These are phyloP conservation scores for Nycticebus coucang DNA, from an alignment of 2,113 vertebrate genomes.

Conservation along the genomic window DNA sequence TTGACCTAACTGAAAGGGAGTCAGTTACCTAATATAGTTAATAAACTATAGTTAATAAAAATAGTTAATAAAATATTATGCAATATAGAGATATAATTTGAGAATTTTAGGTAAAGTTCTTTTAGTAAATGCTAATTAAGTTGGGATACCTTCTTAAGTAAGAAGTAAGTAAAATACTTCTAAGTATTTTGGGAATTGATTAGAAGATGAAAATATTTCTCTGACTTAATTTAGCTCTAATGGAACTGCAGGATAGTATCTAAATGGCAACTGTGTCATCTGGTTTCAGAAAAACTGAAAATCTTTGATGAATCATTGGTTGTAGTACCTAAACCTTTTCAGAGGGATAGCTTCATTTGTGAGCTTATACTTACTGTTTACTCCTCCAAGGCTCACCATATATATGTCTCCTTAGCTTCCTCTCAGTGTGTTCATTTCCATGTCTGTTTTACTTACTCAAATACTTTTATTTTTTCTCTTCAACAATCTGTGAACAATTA, in stretches of 20 bases:
- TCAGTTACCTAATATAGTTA: no score
- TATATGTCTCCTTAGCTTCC: background rate
- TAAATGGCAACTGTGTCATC: background rate
- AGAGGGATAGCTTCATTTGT: background rate
- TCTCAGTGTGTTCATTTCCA: background rate
- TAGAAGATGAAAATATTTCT: background rate
- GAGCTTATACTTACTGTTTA: background rate
- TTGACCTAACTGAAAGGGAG: background rate
- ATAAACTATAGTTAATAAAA: no score
- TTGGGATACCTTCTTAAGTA: background rate
- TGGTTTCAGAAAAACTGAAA: background rate
- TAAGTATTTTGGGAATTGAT: background rate
- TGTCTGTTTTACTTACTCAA: background rate
- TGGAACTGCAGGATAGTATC: background rate
- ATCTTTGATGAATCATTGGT: background rate
- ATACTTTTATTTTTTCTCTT: constrained; percentile 14
- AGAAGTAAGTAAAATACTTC: no score
- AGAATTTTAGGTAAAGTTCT: constrained; percentile 7
- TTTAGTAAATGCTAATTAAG: background rate
- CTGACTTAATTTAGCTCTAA: background rate
- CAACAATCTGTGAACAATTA: background rate
- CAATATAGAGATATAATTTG: background rate
- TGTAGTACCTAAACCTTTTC: background rate
- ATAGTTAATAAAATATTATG: background rate
- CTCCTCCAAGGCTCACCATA: background rate